Conservation (phyloP, 1,140 invertebrate genomes). For the Heliconius melpomene region DNA sequence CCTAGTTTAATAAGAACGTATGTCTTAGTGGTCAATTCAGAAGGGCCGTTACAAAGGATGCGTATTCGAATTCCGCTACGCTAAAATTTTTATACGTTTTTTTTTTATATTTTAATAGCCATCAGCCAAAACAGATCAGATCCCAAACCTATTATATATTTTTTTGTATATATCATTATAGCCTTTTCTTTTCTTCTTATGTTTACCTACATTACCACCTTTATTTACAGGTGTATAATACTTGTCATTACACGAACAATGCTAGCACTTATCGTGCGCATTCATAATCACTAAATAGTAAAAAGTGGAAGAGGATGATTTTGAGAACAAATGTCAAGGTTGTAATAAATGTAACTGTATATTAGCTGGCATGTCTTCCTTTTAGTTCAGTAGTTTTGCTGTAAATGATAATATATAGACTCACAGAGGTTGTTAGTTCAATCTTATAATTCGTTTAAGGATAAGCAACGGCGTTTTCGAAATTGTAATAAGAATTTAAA, state of each 20-base stretch:
- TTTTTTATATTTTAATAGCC: too few relatives aligned
- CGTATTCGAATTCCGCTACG: too few relatives aligned
- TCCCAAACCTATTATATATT: not conserved
- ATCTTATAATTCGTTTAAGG: too few relatives aligned
- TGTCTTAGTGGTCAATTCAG: too few relatives aligned
- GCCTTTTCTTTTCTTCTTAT: not conserved
- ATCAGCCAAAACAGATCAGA: not conserved
- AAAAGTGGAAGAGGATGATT: not conserved
- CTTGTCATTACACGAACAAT: conserved; percentile 21
- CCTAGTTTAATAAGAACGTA: too few relatives aligned
- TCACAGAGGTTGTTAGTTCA: too few relatives aligned
- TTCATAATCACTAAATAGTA: conserved; percentile 19
- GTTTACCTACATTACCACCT: not conserved
- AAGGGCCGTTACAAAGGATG: too few relatives aligned
- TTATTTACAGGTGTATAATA: conserved; percentile 7
- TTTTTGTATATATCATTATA: too few relatives aligned
- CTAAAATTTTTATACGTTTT: too few relatives aligned
- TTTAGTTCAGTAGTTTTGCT: not conserved
- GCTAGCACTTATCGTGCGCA: conserved; percentile 20
- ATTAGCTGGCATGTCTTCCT: not conserved
- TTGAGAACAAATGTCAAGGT: conserved; percentile 28
- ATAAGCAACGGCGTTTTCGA: too few relatives aligned
- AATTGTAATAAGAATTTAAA: too few relatives aligned
- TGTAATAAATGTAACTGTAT: conserved; percentile 22
- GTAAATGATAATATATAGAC: too few relatives aligned